Percentiles rank a stretch among this genome's conserved stretches.
phyloP scores from a whole-genome alignment of 2,113 vertebrate genomes.

The Naja naja region DNA sequence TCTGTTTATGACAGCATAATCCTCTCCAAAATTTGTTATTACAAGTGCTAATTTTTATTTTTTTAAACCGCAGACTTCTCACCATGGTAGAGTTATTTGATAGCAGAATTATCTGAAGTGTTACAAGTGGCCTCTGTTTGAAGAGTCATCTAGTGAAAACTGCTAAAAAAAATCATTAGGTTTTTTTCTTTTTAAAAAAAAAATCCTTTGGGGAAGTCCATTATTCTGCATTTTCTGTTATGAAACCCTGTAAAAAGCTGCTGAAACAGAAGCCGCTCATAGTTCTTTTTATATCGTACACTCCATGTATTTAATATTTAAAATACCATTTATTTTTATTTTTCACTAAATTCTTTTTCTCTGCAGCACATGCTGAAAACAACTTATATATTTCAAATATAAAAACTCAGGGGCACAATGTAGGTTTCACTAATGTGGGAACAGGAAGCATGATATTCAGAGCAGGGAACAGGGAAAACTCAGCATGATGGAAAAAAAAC shows the following conservation, averaged over 20 bases:
- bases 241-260: neutral
- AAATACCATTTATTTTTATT: neutral
- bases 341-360: neutral
- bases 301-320: neutral
- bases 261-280: neutral
- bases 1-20: constrained; percentile 63
- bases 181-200: rapidly evolving
- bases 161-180: constrained; percentile 26
- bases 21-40: constrained; percentile 52
- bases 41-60: constrained; percentile 37
- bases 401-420: neutral
- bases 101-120: constrained; percentile 29
- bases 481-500: neutral
- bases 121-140: constrained; percentile 44
- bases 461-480: neutral
- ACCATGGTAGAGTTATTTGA: constrained; percentile 5
- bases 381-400: neutral
- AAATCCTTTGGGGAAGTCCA: constrained; percentile 23
- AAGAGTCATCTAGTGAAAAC: constrained; percentile 19
- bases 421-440: neutral
- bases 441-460: neutral
- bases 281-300: neutral
- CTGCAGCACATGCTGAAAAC: neutral
- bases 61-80: constrained; percentile 37
- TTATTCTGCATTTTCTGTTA: constrained; percentile 32